Conservation (phyloP, 2,888 invertebrate genomes). For the Mantis religiosa region DNA sequence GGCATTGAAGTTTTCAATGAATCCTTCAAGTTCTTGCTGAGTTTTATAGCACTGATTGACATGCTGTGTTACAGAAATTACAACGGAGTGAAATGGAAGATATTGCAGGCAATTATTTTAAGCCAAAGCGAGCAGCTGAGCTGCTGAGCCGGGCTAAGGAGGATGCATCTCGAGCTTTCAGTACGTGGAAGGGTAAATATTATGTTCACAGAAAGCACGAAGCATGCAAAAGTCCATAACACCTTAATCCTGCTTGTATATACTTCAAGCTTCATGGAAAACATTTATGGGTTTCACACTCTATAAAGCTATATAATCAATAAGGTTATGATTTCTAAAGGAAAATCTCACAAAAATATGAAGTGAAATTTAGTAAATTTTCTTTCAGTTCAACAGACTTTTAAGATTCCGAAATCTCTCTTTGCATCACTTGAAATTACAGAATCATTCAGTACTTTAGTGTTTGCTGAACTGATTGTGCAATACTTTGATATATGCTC, state of each 20-base stretch:
- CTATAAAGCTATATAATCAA: neutral
- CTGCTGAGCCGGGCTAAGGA: conserved; percentile 54
- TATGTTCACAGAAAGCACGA: neutral
- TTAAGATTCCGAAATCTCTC: no score
- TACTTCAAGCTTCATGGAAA: neutral
- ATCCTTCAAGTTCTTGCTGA: no score
- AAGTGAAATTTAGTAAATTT: no score
- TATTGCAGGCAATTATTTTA: conserved; percentile 69
- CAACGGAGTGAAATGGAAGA: conserved; percentile 55
- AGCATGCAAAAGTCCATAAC: neutral
- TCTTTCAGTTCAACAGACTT: no score
- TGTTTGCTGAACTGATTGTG: no score
- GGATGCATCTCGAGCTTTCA: conserved; percentile 51
- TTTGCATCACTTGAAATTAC: no score
- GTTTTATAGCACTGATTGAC: no score
- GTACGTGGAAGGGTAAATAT: conserved; percentile 51
- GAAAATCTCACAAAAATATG: no score
- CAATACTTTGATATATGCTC: no score
- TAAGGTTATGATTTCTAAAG: no score
- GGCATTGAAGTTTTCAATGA: neutral
- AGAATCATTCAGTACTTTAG: no score
- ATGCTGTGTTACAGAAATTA: conserved; percentile 45
- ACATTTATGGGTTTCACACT: neutral
- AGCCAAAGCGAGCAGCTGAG: conserved; percentile 59
- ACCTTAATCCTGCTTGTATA: neutral